These are phyloP conservation scores for Diplodus sargus DNA, from an alignment of 2,797 vertebrate species.

Conservation along the genomic window DNA sequence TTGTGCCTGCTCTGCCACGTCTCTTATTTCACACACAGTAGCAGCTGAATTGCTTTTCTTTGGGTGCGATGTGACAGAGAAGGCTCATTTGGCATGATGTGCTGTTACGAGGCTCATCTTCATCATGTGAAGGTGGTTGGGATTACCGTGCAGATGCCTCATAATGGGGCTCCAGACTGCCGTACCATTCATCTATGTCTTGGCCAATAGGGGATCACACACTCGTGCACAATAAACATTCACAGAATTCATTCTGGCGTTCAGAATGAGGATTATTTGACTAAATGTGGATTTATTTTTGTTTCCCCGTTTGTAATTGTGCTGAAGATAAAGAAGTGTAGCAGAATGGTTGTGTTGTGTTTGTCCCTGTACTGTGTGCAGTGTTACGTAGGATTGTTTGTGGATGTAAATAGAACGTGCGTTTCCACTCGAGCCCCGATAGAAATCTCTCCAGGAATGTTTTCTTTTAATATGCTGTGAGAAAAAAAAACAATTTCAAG, in stretches of 20 bases:
- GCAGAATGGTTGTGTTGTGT: constrained; percentile 8
- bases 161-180: constrained; percentile 52
- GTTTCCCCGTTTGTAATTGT: constrained; percentile 30
- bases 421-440: neutral
- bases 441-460: neutral
- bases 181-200: constrained; percentile 43
- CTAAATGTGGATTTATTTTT: constrained; percentile 35
- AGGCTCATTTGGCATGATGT: constrained; percentile 61
- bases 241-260: constrained; percentile 34
- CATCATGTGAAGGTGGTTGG: constrained; percentile 60
- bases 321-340: neutral
- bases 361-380: neutral
- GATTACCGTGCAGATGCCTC: constrained; percentile 61
- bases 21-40: constrained; percentile 53
- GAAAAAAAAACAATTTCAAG: neutral
- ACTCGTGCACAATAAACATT: constrained; percentile 30
- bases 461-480: neutral
- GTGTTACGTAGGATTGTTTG: neutral
- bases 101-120: constrained; percentile 56
- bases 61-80: constrained; percentile 41
- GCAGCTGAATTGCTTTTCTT: constrained; percentile 33
- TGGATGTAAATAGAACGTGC: neutral
- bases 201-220: constrained; percentile 32
- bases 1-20: constrained; percentile 9
- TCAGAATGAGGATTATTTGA: constrained; percentile 46